Evolutionary conservation across 2,888 invertebrate species (phyloP), one percentile per base, ranked within the genome.

Genomic region (Barypeithes pellucidus): DNA sequence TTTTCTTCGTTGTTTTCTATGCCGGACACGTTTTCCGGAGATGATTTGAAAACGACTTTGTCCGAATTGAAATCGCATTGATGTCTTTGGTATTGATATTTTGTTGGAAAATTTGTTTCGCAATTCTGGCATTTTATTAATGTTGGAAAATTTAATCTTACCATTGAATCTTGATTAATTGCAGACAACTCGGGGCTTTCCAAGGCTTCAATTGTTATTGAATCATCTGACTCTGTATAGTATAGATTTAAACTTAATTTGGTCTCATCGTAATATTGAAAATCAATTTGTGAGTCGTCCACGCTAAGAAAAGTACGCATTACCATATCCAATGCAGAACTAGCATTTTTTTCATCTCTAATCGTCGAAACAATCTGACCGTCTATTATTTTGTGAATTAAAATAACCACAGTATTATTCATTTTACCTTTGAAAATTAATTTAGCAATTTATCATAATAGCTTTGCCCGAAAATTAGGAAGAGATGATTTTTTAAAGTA

Each of bases 91-190:
- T 85, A 87, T 72, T 87, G 86, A 76, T 87, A 87, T 75, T 86
- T 86, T 3, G 86, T 86, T 1, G 86, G 85, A 77, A 86, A 87
- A 77, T 85, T 84, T 0, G 84, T 85, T 75, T 87, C 86, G 76
- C 86, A 87, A 77, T 87, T 87, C 77, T 87, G 86, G 76, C 86
- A 87, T 50, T 83, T 79, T 50, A 85, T 85, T 83, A 86, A 84
- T 36, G 79, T 79, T 5, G 83, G 82, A 47, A 82, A 78, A 69
- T 81, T 82, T 16, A 81, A 54, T 36, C 76, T 72, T 41, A 45
- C 54, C 24, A 52, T n/a, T 5, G 65, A 45, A 5, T 71, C 20
- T 43, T 12, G 29, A 50, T 12, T 61, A 41, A 5, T 12, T 29
- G 24, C 5, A 16, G 50, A 3, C 12, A 12, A 18, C 4, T 62